phyloP scores from a whole-genome alignment of 2,113 vertebrate species.

The Zapornia atra region DNA sequence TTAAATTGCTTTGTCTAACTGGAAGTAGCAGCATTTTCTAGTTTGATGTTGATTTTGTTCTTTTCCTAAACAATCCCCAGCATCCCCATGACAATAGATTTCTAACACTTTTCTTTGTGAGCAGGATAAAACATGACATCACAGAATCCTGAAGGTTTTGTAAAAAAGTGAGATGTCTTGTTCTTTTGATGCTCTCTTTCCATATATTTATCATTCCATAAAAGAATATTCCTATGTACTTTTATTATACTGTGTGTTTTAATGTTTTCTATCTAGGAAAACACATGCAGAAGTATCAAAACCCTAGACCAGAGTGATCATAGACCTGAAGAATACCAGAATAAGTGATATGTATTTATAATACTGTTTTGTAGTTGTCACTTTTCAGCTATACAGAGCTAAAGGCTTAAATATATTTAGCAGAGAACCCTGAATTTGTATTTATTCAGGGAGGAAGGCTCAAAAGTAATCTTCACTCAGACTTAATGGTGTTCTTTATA shows the following conservation, averaged over 20 bases:
- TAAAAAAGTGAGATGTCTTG: neutral
- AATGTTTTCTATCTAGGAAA: neutral
- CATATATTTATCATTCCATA: neutral
- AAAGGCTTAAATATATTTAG: neutral
- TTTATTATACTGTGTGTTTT: neutral
- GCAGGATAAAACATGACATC: neutral
- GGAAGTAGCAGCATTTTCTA: neutral
- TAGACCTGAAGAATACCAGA: neutral
- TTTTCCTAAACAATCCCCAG: neutral
- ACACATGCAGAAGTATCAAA: neutral
- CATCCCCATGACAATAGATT: neutral
- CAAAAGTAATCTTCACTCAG: neutral
- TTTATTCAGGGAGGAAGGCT: neutral
- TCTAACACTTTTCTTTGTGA: neutral
- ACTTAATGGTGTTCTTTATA: neutral
- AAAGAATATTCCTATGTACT: neutral
- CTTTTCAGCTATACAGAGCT: neutral
- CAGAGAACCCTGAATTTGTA: neutral
- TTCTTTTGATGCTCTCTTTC: neutral
- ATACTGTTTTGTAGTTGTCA: neutral
- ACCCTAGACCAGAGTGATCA: neutral
- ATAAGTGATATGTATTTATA: neutral
- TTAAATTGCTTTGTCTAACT: neutral
- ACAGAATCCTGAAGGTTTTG: neutral
- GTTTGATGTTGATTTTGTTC: neutral